Evolutionary conservation across 2,888 invertebrate genomes (phyloP), one percentile per base, ranked within the genome.

Genomic region (Ctenicera cuprea): DNA sequence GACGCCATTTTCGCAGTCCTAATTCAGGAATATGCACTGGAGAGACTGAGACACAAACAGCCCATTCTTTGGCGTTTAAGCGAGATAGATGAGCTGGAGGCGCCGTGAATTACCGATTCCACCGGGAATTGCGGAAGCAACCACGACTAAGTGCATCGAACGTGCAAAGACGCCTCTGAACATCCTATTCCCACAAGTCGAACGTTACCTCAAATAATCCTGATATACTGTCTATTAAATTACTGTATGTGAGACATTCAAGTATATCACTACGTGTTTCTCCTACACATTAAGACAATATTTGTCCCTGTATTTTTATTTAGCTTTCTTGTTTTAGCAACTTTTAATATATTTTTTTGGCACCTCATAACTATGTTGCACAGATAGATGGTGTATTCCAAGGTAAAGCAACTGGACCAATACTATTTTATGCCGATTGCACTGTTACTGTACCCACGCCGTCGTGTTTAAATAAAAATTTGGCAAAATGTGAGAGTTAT

Each of bases 1-100:
- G 84, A 83, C 85, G 85, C 85, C 85, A 85, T 86, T 86, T 85
- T 84, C 86, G 80, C 83, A 69, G 75, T 75, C 64, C 75, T 68
- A 72, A 75, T 72, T 75, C 69, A 54, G 72, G 69, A 71, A 71
- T 63, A 72, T 69, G 71, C 71, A 71, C 59, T 61, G 59, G 75
- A 72, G 64, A 48, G 66, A 74, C 65, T 33, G 74, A 75, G 75
- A 75, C 64, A 26, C 64, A 63, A 64, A 71, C 38, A 61, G 65
- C n/a, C 68, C 57, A 62, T 69, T 72, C 72, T 65, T 62, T 45
- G 61, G 52, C 26, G 50, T 66, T 72, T 72, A 72, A 75, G 75
- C 48, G 75, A 75, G 75, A 75, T 65, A 45, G 75, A 72, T 61
- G 70, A 64, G 67, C 61, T 69, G 54, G 20, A 72, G 72, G 74